Percentiles rank a stretch among this genome's conserved stretches.
Conservation (phyloP, 2,113 vertebrate species). For the Cairina moschata region DNA sequence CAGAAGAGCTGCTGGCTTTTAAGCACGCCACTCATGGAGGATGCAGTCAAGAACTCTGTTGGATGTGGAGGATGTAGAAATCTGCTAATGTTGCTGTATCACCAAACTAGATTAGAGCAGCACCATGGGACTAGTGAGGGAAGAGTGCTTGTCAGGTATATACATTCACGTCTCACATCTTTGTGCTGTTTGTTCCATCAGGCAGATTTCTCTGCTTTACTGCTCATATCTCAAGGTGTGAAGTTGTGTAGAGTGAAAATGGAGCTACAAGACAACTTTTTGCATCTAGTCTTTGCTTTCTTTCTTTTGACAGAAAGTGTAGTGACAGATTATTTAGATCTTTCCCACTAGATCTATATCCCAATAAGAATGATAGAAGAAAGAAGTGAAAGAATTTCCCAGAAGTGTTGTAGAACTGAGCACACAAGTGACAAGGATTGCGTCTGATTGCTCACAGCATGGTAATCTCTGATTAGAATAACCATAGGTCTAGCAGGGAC, state of each 20-base stretch:
- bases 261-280: not conserved
- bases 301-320: not conserved
- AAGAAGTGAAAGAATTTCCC: not conserved
- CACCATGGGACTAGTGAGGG: not conserved
- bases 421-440: not conserved
- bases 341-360: not conserved
- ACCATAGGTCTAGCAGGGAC: not conserved
- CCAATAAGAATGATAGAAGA: not conserved
- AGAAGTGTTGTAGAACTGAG: not conserved
- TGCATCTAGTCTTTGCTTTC: not conserved
- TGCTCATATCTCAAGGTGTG: not conserved
- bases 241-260: not conserved
- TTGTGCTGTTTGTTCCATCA: not conserved
- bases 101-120: not conserved
- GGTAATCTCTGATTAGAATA: not conserved
- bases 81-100: not conserved
- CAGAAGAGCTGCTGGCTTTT: not conserved
- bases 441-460: not conserved
- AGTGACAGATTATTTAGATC: not conserved
- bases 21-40: rapidly evolving
- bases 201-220: not conserved
- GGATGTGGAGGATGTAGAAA: not conserved
- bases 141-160: not conserved
- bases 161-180: not conserved
- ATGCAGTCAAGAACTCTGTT: not conserved